phyloP scores from a whole-genome alignment of 2,888 invertebrate genomes.

The Lypha dubia region DNA sequence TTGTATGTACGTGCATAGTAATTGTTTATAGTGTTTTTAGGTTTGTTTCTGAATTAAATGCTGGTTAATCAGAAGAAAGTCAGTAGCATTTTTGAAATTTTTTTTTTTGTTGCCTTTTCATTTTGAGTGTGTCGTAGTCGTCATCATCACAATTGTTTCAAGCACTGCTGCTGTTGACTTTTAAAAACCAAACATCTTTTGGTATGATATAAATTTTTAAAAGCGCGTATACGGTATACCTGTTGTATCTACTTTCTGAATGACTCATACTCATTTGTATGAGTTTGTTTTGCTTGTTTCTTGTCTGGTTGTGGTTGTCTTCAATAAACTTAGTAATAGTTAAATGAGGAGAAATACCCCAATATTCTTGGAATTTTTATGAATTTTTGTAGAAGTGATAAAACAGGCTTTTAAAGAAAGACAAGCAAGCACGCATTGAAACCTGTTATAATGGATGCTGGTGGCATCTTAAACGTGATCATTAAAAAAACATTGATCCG shows the following conservation, averaged over 20 bases:
- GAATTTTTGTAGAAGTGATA: constrained; percentile 68
- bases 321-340: constrained; percentile 45
- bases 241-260: background rate
- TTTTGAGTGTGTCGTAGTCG: background rate
- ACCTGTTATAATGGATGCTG: constrained; percentile 32
- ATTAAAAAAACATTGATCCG: constrained; percentile 3
- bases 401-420: constrained; percentile 21
- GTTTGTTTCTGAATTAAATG: constrained; percentile 6
- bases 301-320: constrained; percentile 6
- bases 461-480: constrained; percentile 28
- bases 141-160: background rate
- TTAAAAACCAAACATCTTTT: constrained; percentile 11
- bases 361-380: constrained; percentile 70
- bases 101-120: background rate
- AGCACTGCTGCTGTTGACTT: background rate
- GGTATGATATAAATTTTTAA: constrained; percentile 14
- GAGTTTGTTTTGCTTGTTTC: constrained; percentile 12
- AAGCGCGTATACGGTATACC: constrained; percentile 6
- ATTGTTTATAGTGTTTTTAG: background rate
- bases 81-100: background rate
- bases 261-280: constrained; percentile 42
- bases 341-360: constrained; percentile 59
- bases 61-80: background rate
- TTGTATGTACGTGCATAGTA: background rate
- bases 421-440: background rate